Conservation (phyloP, 2,113 vertebrate genomes). For the Bufo gargarizans region DNA sequence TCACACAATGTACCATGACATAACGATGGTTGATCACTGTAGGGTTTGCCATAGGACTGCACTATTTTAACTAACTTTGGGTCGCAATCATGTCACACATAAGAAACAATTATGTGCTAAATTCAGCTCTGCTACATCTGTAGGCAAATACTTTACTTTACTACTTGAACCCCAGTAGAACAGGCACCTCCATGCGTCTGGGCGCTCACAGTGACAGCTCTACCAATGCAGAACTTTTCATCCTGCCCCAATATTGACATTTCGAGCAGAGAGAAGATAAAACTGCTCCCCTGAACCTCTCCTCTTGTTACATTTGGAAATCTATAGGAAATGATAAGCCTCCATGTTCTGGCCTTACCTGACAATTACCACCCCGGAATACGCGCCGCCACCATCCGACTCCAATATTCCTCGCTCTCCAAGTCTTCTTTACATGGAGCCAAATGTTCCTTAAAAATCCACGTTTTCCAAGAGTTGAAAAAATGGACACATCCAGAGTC, state of each 20-base stretch:
- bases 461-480: conserved; percentile 3
- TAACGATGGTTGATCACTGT: neutral
- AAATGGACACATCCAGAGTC: conserved; percentile 25
- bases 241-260: neutral
- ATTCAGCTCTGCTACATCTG: neutral
- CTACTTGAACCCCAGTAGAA: neutral
- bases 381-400: neutral
- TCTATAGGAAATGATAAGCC: neutral
- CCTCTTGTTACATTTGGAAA: neutral
- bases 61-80: neutral
- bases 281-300: neutral
- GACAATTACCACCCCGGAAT: conserved; percentile 17
- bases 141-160: neutral
- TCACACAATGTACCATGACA: neutral
- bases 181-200: neutral
- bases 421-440: neutral
- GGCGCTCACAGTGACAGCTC: neutral
- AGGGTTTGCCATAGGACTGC: neutral
- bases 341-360: neutral
- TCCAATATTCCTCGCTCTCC: neutral
- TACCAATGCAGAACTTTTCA: neutral
- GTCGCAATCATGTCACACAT: neutral
- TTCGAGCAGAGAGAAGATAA: neutral
- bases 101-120: neutral
- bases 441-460: conserved; percentile 34